Base-by-base conservation (phyloP, 2,888 invertebrate species). In the Drosophila monieri region DNA sequence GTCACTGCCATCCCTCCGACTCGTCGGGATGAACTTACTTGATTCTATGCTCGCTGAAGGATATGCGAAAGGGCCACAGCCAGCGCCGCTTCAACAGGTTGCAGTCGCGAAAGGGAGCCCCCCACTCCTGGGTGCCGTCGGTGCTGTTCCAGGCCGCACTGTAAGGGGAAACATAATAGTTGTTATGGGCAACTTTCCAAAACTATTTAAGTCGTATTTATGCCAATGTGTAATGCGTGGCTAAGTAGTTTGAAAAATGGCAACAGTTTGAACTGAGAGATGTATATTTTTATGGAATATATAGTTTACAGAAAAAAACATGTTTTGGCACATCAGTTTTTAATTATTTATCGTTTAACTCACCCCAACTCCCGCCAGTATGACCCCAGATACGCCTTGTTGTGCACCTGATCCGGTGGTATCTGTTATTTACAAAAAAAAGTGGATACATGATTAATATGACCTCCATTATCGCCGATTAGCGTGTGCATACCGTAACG, bases 11-110 rank as follows among this genome's bases (percentile, higher is more conserved):
- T 9, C 27, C 9, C 9, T 6, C 25, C 3, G 6, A n/a, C 21
- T 12, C 5, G 18, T 37, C 25, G 12, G 9, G 35, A 10, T 46
- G 3, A 8, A 81, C 89, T 87, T 67, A 92, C 92, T 90, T 91
- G 80, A 91, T 89, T 85, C 89, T 89, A 56, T 88, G 87, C 76
- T 91, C 91, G 59, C 88, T 84, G 73, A 89, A 90, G 68, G 92
- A 91, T 77, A 91, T 90, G 79, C 92, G 91, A 88, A 91, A 92
- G 23, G 92, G 92, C 92, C 92, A 92, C 21, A 92, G 72, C 92
- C 92, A 92, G 75, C 92, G 89, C 23, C 90, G 90, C 43, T 89
- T 88, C 61, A 92, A 77, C 62, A 91, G 85, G 78, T 90, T 91
- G 80, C 92, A 92, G 78, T 92, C 92, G 61, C 89, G 85, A 70